Evolutionary conservation across 1,140 invertebrate genomes (phyloP).

Genomic region (Stenopsyche tienmushanensis): DNA sequence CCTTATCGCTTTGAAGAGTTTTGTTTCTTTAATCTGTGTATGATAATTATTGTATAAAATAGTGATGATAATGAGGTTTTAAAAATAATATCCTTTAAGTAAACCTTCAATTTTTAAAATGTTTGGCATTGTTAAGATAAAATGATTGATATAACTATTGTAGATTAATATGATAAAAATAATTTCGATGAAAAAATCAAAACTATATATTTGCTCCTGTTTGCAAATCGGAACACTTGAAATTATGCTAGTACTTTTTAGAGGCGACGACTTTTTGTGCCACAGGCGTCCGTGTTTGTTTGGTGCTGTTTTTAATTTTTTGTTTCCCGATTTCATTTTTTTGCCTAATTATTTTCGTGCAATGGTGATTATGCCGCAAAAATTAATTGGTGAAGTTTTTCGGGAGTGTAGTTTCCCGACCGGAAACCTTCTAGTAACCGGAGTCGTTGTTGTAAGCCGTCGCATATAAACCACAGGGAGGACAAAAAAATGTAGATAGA

Average conservation of each 20-base stretch:
- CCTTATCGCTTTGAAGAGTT: too few species aligned
- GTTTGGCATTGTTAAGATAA: too few species aligned
- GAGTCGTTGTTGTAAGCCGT: neutral
- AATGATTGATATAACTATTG: too few species aligned
- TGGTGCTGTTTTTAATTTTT: conserved; percentile 33
- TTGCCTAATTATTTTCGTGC: conserved; percentile 42
- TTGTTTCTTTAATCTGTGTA: too few species aligned
- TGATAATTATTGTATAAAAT: too few species aligned
- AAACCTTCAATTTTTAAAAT: too few species aligned
- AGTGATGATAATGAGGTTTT: too few species aligned
- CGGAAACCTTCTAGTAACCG: neutral
- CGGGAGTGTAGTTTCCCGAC: conserved; percentile 9
- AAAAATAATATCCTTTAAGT: too few species aligned
- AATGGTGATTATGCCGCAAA: conserved; percentile 32
- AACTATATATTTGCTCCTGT: too few species aligned
- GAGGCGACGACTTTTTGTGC: conserved; percentile 19
- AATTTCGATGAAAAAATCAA: too few species aligned
- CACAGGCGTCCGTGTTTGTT: conserved; percentile 28
- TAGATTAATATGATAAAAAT: too few species aligned
- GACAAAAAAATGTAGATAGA: neutral
- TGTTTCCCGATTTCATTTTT: conserved; percentile 34
- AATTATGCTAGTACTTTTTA: conserved; percentile 11
- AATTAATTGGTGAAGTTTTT: conserved; percentile 42
- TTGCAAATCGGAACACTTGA: too few species aligned
- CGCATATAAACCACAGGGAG: neutral